These are phyloP conservation scores for Flabesymbios commensalis DNA, from an alignment of 2,888 invertebrate genomes.

Conservation along the genomic window DNA sequence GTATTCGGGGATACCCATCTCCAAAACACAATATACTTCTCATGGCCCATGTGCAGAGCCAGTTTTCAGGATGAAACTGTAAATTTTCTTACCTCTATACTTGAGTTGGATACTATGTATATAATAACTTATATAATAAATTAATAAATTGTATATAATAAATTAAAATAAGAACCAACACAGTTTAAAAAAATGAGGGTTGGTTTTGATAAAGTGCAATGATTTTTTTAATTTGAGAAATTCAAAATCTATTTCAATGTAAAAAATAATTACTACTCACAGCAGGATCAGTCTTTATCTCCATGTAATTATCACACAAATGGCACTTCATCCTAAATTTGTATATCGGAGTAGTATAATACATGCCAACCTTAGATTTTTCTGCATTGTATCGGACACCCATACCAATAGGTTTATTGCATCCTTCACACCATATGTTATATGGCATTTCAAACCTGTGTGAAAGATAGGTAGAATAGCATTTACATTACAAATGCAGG, in stretches of 20 bases:
- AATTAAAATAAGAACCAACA: background rate
- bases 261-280: no score
- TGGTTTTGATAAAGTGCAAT: no score
- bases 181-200: background rate
- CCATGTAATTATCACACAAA: constrained; percentile 94
- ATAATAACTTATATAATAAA: background rate
- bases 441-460: constrained; percentile 96
- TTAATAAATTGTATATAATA: background rate
- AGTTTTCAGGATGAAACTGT: no score
- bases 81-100: no score
- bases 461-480: background rate
- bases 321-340: constrained; percentile 99
- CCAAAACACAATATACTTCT: no score
- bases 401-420: constrained; percentile 98
- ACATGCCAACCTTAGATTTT: constrained; percentile 82
- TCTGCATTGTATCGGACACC: constrained; percentile 89
- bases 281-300: constrained; percentile 97
- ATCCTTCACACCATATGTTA: constrained; percentile 99
- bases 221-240: no score
- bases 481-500: background rate
- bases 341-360: constrained; percentile 95
- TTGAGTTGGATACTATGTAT: no score
- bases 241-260: no score
- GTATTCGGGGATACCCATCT: no score
- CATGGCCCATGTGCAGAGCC: no score